Evolutionary conservation across 1,140 invertebrate species (phyloP).

Genomic region (Tetragnatha versicolor): DNA sequence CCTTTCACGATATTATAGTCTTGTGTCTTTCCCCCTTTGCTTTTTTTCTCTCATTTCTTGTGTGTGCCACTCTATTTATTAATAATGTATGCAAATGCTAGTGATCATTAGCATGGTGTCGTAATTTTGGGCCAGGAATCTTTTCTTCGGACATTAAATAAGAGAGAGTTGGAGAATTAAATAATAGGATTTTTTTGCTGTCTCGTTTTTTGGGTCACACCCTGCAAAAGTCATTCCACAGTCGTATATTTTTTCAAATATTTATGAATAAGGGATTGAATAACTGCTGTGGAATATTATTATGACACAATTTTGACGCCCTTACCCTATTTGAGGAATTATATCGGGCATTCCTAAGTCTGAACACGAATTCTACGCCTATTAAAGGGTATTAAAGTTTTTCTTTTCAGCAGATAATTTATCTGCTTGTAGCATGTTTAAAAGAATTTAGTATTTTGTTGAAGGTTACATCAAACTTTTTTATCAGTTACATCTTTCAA

Average conservation of each 20-base stretch:
- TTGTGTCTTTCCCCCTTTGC: conserved; percentile 9
- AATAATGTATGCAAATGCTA: conserved; percentile 55
- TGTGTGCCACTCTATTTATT: conserved; percentile 49
- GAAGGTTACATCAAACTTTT: no score
- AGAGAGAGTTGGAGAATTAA: conserved; percentile 3
- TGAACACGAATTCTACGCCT: no score
- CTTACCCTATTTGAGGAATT: no score
- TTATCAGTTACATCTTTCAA: no score
- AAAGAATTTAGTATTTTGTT: no score
- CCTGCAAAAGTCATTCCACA: no score
- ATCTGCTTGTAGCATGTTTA: no score
- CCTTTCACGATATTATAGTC: conserved; percentile 17
- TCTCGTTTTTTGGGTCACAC: conserved; percentile 9
- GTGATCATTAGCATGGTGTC: conserved; percentile 46
- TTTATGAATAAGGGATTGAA: neutral
- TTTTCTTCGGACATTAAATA: conserved; percentile 14
- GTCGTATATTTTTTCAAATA: neutral
- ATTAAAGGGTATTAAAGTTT: no score
- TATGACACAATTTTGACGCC: neutral
- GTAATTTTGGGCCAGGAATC: conserved; percentile 37
- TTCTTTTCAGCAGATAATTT: no score
- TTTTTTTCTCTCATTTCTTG: conserved; percentile 27
- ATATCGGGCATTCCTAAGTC: no score
- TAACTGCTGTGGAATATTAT: neutral
- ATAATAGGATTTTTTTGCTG: conserved; percentile 11